These are phyloP conservation scores for Astreopora myriophthalma DNA, from an alignment of 64 coral and sea anemone genomes.

Conservation along the genomic window DNA sequence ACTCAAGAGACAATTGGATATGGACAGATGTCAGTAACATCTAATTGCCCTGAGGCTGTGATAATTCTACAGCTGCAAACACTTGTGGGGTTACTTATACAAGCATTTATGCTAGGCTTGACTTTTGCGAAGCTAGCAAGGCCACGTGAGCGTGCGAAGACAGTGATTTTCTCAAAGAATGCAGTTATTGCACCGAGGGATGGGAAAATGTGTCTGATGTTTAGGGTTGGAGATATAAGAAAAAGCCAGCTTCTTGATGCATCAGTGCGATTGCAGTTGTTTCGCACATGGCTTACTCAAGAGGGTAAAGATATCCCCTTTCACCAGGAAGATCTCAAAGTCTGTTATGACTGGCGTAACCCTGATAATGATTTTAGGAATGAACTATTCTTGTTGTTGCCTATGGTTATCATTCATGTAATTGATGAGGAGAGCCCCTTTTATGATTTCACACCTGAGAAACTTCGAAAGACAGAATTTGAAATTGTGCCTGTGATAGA, in stretches of 20 bases:
- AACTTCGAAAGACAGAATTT: slow-evolving; percentile 63
- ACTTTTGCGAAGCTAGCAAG: slow-evolving; percentile 93
- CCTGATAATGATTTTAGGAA: slow-evolving; percentile 84
- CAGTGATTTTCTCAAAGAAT: slow-evolving; percentile 86
- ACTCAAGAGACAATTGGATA: slow-evolving; percentile 99
- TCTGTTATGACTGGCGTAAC: slow-evolving; percentile 85
- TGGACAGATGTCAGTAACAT: slow-evolving; percentile 65
- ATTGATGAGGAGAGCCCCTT: slow-evolving; percentile 96
- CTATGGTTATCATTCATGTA: slow-evolving; percentile 83
- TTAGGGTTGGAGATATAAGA: slow-evolving; percentile 87
- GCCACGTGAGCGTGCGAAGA: slow-evolving; percentile 80
- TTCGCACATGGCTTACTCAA: slow-evolving; percentile 49
- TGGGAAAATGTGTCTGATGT: slow-evolving; percentile 96
- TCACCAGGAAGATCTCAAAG: slow-evolving; percentile 80
- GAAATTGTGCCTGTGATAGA: slow-evolving; percentile 90
- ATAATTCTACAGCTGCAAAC: slow-evolving; percentile 77
- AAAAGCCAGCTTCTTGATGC: slow-evolving; percentile 95
- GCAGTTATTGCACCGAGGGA: slow-evolving; percentile 76
- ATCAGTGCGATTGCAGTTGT: slow-evolving; percentile 84
- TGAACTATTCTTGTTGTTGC: slow-evolving; percentile 83
- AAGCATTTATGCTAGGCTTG: slow-evolving; percentile 84
- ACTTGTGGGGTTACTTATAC: slow-evolving; percentile 77
- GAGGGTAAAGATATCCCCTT: slow-evolving; percentile 67
- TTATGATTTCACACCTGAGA: slow-evolving; percentile 82
- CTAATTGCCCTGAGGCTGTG: slow-evolving; percentile 81